Evolutionary conservation across 2,888 invertebrate genomes (phyloP).

Genomic region (Tetranychus truncatus): DNA sequence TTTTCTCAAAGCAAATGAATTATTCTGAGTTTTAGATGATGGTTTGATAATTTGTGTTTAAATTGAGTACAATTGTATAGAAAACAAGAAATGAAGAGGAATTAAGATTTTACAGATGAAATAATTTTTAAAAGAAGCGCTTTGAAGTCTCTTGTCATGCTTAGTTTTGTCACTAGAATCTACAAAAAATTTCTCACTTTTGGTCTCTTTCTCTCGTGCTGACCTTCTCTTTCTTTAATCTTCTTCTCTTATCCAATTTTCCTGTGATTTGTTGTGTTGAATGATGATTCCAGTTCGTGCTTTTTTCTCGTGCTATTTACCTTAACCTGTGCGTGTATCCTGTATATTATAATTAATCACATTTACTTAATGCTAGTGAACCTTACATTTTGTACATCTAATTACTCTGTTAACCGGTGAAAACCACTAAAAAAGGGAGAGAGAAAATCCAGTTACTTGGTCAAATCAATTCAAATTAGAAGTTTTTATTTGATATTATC

Average conservation of each 20-base stretch:
- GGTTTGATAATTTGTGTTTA: no score
- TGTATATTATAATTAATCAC: not conserved
- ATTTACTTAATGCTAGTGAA: not conserved
- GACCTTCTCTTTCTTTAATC: constrained; percentile 1
- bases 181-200: constrained; percentile 2
- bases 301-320: not conserved
- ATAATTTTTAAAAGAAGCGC: not conserved
- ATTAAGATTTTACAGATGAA: no score
- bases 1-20: no score
- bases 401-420: not conserved
- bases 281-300: no score
- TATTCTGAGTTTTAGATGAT: no score
- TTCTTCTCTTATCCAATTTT: not conserved
- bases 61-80: no score
- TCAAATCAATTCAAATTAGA: constrained; percentile 1
- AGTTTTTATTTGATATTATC: constrained; percentile 7
- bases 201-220: constrained; percentile 10
- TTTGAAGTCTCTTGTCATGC: not conserved
- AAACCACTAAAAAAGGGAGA: not conserved
- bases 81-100: no score
- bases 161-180: not conserved
- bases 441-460: not conserved
- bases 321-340: not conserved
- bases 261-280: no score
- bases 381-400: not conserved